Evolutionary conservation across 2,888 invertebrate species (phyloP), one percentile per base, ranked within the genome.

Genomic region (Tribolium freemani): DNA sequence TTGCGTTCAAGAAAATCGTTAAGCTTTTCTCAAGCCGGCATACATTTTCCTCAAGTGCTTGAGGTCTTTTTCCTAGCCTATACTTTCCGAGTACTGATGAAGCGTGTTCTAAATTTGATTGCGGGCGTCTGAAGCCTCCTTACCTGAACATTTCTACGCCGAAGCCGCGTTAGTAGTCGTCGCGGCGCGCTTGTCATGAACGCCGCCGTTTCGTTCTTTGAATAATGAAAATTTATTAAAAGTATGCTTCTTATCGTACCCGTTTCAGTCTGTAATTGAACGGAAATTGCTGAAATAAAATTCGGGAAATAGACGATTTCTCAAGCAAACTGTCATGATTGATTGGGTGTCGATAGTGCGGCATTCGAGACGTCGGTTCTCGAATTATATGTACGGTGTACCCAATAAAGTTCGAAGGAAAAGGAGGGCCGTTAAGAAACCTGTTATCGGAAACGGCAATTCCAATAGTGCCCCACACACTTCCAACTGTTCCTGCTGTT

Each of bases 271-370:
- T 26, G 26, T 26, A 26, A 26, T 26, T 26, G 26, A 26, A 26
- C 26, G 26, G 26, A 26, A 26, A 26, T 26, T 6, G 16, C 1
- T 31, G 50, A 48, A 21, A 38, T 11, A 26, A 38, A 26, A 21
- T 10, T 56, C 45, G 11, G 10, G 48, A 60, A 58, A 70, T 53
- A 31, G 31, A 20, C 38, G 30, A 38, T 38, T 10, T 79, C 77
- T 77, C 31, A 26, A 63, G 11, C 6, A 63, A 63, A 48, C 13
- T 50, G 51, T 20, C 50, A 93, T 93, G 93, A 93, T 93, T 82
- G 93, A 93, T 87, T 93, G 93, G 93, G 92, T 93, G 76, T 93
- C 93, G 74, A 93, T 93, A 80, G 93, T 93, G 74, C 90, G 92
- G 69, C 92, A 92, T 82, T 93, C 93, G 74, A 87, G 91, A 71